phyloP scores from a whole-genome alignment of 2,797 vertebrate species.

The Delichon dasypus region DNA sequence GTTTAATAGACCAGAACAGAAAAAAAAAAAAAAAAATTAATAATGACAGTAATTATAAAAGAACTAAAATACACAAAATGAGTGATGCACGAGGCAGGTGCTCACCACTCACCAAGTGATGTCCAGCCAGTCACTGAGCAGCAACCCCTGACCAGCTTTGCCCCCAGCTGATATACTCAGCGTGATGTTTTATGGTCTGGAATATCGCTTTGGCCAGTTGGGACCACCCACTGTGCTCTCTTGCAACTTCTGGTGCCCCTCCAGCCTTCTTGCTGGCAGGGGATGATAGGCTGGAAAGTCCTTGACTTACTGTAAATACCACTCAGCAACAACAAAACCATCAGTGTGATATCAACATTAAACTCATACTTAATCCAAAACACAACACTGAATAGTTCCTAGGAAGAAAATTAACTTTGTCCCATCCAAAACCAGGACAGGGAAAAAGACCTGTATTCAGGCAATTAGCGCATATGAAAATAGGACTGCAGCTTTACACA shows the following conservation, averaged over 20 bases:
- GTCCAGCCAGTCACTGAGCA: background rate
- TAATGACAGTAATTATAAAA: background rate
- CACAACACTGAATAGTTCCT: background rate
- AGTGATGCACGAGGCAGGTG: background rate
- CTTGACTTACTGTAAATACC: background rate
- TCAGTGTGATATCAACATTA: background rate
- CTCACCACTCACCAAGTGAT: background rate
- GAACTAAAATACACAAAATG: accelerated
- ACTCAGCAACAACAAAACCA: background rate
- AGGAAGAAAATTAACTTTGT: background rate
- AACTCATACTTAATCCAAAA: background rate
- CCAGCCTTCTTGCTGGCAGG: background rate
- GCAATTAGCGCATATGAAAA: background rate
- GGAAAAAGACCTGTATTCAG: background rate
- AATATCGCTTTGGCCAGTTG: background rate
- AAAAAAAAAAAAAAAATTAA: background rate
- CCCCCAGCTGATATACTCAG: background rate
- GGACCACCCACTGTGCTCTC: background rate
- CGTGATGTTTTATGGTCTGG: background rate
- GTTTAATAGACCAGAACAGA: background rate
- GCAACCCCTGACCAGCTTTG: background rate
- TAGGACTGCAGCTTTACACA: background rate
- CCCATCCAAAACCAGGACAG: background rate
- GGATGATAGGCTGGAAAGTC: background rate
- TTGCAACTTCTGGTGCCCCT: background rate